These are phyloP conservation scores for Dioctria rufipes DNA, from an alignment of 2,888 invertebrate genomes.

Conservation along the genomic window DNA sequence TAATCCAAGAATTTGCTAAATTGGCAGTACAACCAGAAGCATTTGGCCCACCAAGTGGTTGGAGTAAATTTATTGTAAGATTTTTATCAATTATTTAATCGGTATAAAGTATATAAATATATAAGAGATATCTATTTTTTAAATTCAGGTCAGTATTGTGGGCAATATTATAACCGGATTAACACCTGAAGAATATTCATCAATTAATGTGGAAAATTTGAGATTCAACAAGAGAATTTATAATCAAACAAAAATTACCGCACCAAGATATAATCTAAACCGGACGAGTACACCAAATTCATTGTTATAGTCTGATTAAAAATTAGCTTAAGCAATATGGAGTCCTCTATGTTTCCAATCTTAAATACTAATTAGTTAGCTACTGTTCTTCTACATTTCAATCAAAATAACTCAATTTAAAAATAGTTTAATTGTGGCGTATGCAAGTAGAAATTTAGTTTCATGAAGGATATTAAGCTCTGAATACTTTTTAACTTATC, in stretches of 20 bases:
- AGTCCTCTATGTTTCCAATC: too few species aligned
- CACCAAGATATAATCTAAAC: too few species aligned
- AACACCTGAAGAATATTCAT: constrained; percentile 61
- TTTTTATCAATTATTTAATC: neutral
- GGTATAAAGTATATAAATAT: neutral
- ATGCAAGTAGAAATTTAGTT: too few species aligned
- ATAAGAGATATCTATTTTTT: constrained; percentile 1
- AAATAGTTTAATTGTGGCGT: too few species aligned
- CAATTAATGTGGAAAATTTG: constrained; percentile 62
- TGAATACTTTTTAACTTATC: too few species aligned
- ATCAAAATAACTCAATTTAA: too few species aligned
- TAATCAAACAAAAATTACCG: neutral
- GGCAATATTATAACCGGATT: constrained; percentile 72
- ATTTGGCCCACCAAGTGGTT: constrained; percentile 71
- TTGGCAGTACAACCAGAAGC: constrained; percentile 71
- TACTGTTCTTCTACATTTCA: too few species aligned
- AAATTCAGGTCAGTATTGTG: constrained; percentile 65
- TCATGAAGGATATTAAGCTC: too few species aligned
- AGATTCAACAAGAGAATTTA: constrained; percentile 58
- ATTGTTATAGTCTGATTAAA: too few species aligned
- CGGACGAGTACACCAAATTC: too few species aligned
- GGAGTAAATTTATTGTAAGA: constrained; percentile 69
- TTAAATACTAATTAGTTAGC: too few species aligned
- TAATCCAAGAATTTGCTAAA: constrained; percentile 71
- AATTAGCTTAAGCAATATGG: too few species aligned